Base-by-base conservation (phyloP, 1,140 invertebrate species). In the Plectus sambesii region DNA sequence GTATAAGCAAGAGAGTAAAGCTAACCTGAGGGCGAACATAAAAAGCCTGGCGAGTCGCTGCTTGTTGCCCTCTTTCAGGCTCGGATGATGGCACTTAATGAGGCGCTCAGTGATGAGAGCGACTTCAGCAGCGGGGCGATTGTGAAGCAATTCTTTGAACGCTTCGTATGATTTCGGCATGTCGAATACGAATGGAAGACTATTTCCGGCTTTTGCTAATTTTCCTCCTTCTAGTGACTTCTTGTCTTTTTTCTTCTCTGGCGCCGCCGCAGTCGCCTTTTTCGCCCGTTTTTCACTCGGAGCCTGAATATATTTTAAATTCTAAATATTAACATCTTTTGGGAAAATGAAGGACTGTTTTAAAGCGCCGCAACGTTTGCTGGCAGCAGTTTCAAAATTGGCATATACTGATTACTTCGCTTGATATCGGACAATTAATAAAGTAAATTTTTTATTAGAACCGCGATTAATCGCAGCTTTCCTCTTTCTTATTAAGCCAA, bases 41-140 rank as follows among this genome's bases (percentile, higher is more conserved):
- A 58, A 58, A 5, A 58, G 26, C 27, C 52, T 58, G 9, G 44
- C 43, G 23, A 58, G 23, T 3, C 30, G 3, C 5, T 58, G 42
- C 26, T 58, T 58, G 33, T 58, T 58, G 12, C 56, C 56, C n/a
- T 51, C 53, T 47, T 58, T 56, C 3, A 58, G 42, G 36, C 55
- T 49, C 9, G 55, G 55, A 56, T 56, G 55, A 23, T 56, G 47
- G 47, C 51, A 55, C 26, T 55, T 56, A 9, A 49, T 35, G 15
- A 56, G 19, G 9, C 46, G n/a, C 41, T 48, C 46, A 19, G 47
- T 38, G 37, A 48, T 43, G 5, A 38, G 29, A 3, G 12, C 39
- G 19, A 41, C 20, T 20, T 38, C 29, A 12, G 42, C 19, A 17
- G 3, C 39, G 9, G 29, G 25, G 35, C 47, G 17, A 22, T 30